phyloP scores from a whole-genome alignment of 2,888 invertebrate species.

The Dryadula phaetusa region DNA sequence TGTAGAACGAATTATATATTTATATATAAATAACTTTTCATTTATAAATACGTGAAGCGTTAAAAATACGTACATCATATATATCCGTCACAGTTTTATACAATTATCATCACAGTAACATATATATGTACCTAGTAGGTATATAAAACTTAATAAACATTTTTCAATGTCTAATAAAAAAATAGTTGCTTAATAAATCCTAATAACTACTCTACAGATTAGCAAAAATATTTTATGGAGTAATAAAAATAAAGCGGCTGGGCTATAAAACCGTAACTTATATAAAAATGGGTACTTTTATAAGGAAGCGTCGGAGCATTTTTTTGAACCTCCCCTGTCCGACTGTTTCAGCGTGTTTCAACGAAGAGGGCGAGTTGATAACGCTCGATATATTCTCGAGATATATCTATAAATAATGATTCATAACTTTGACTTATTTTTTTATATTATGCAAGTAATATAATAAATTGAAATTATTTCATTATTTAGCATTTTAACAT shows the following conservation, averaged over 20 bases:
- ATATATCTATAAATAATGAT: constrained; percentile 14
- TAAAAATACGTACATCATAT: no score
- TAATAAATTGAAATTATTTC: background rate
- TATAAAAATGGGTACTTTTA: constrained; percentile 24
- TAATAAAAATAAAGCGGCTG: constrained; percentile 16
- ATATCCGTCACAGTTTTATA: no score
- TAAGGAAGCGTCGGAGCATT: constrained; percentile 23
- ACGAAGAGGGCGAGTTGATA: constrained; percentile 29
- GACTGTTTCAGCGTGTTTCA: constrained; percentile 28
- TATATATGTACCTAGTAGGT: no score
- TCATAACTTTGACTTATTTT: constrained; percentile 1
- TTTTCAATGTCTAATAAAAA: no score
- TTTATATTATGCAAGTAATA: background rate
- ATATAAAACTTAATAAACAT: no score
- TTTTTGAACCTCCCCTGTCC: constrained; percentile 20
- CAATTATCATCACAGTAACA: no score
- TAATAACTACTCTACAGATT: background rate
- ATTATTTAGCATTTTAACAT: no score
- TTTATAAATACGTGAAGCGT: no score
- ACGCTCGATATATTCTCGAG: constrained; percentile 22
- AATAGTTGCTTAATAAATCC: background rate
- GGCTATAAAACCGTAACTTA: constrained; percentile 9
- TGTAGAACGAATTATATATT: background rate
- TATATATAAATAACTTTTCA: no score
- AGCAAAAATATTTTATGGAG: background rate